A percentile compares a stretch with the other conserved stretches of the same genome.
Evolutionary conservation across 2,888 invertebrate genomes (phyloP).

Genomic region (Leptura quadrifasciata): DNA sequence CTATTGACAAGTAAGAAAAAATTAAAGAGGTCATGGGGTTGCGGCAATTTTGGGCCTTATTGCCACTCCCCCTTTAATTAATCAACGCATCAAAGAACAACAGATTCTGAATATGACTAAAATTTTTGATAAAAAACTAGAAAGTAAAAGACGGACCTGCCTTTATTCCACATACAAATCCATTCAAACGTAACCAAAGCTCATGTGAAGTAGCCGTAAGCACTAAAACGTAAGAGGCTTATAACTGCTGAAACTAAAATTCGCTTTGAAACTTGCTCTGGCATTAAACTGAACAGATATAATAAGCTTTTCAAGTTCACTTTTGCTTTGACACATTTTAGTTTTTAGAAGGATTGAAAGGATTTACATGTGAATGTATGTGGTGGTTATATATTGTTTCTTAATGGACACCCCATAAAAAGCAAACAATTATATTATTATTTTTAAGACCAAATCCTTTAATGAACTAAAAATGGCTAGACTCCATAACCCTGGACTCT

Average conservation of each 20-base stretch:
- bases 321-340: not conserved
- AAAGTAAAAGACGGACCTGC: not conserved
- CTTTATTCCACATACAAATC: conserved; percentile 3
- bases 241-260: conserved; percentile 29
- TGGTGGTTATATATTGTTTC: not conserved
- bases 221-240: conserved; percentile 29
- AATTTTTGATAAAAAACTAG: not conserved
- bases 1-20: too few species aligned
- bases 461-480: too few species aligned
- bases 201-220: conserved; percentile 31
- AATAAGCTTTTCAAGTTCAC: conserved; percentile 5
- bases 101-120: too few species aligned
- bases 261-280: conserved; percentile 24
- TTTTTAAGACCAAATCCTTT: too few species aligned
- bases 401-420: not conserved
- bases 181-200: not conserved
- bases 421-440: too few species aligned
- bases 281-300: not conserved
- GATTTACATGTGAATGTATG: not conserved
- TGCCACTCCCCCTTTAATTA: too few species aligned
- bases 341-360: not conserved
- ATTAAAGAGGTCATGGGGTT: too few species aligned
- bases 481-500: too few species aligned
- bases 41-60: too few species aligned
- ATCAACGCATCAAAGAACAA: too few species aligned